These are phyloP conservation scores for Onychomys leucogaster DNA, from an alignment of 2,797 vertebrate genomes.

Conservation along the genomic window DNA sequence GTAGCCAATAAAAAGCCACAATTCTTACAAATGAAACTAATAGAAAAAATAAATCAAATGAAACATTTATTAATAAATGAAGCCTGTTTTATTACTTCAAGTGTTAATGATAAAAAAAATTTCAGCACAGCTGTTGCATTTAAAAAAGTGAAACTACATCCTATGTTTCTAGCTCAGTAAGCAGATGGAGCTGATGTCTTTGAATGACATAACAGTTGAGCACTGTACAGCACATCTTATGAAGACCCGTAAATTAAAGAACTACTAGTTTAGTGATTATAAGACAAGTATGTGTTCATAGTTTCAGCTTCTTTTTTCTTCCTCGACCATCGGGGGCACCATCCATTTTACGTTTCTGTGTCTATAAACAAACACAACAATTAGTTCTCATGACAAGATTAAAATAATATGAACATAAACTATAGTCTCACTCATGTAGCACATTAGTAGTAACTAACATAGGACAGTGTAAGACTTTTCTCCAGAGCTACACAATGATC, in stretches of 20 bases:
- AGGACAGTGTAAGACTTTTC: background rate
- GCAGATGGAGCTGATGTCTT: conserved; percentile 91
- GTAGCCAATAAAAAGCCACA: conserved; percentile 74
- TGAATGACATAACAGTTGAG: conserved; percentile 91
- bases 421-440: background rate
- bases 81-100: conserved; percentile 94
- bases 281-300: conserved; percentile 90
- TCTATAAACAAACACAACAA: conserved; percentile 86
- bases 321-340: conserved; percentile 95
- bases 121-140: conserved; percentile 96
- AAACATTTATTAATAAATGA: conserved; percentile 90
- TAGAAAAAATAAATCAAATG: conserved; percentile 89
- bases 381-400: conserved; percentile 26
- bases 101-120: conserved; percentile 95
- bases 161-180: conserved; percentile 92
- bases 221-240: conserved; percentile 95
- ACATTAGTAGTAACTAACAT: background rate
- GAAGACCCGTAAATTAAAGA: conserved; percentile 95
- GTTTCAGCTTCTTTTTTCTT: conserved; percentile 97
- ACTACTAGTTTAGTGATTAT: conserved; percentile 91
- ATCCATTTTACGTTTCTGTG: conserved; percentile 97
- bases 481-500: background rate
- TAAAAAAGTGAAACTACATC: conserved; percentile 92
- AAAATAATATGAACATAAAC: background rate
- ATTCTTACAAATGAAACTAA: conserved; percentile 75